phyloP scores from a whole-genome alignment of 2,888 invertebrate genomes.

The Thera obeliscata region DNA sequence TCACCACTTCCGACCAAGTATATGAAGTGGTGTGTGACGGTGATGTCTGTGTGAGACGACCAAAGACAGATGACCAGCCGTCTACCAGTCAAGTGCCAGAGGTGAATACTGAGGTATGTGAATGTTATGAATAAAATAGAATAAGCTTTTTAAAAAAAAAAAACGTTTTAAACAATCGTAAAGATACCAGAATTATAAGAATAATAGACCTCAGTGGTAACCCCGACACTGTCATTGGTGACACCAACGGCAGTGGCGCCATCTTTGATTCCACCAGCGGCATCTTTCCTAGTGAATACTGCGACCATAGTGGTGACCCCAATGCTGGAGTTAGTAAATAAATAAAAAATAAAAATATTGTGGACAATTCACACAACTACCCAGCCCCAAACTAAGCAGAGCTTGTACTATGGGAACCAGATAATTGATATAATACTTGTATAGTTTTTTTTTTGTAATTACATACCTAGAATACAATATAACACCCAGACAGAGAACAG shows the following conservation, averaged over 20 bases:
- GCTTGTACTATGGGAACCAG: no score
- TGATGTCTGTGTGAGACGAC: slow-evolving; percentile 73
- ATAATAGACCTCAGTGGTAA: background rate
- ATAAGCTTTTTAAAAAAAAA: no score
- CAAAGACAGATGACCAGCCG: slow-evolving; percentile 54
- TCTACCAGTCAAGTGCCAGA: slow-evolving; percentile 46
- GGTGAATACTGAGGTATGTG: background rate
- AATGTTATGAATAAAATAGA: no score
- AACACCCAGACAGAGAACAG: no score
- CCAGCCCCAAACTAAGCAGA: no score
- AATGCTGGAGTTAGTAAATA: background rate
- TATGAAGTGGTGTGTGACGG: slow-evolving; percentile 80
- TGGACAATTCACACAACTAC: no score
- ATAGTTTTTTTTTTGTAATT: no score
- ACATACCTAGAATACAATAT: no score
- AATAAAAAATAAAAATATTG: no score
- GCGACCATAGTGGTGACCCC: background rate
- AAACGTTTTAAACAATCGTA: no score
- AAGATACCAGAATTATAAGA: no score
- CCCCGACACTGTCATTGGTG: slow-evolving; percentile 4
- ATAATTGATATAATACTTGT: no score
- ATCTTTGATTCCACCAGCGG: background rate
- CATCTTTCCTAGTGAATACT: background rate
- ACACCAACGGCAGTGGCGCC: background rate
- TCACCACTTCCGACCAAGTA: slow-evolving; percentile 39